Base-by-base conservation (phyloP, 2,113 vertebrate species). In the Glaucidium brasilianum region DNA sequence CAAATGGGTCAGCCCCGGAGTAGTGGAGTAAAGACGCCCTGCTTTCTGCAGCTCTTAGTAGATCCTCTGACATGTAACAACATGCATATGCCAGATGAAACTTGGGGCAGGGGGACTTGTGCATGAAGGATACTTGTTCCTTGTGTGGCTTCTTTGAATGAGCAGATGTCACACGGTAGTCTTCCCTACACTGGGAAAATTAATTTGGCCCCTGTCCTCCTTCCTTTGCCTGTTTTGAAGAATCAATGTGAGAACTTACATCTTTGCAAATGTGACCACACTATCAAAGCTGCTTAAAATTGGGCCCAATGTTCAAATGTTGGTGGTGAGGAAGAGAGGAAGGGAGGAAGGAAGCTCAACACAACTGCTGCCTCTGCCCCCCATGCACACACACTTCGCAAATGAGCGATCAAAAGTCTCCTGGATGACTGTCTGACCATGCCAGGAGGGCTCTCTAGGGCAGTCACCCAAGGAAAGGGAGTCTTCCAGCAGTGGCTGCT, bases 91-190 rank as follows among this genome's bases (percentile, higher is more conserved):
- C 50, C 69, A 67, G 23, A 50, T 25, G 45, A 63, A 45, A 39
- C 22, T 34, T n/a, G 16, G 39, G 19, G 4, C 0, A 30, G 14
- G 14, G 23, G 15, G 2, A 3, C 3, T 2, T 68, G 4, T 73
- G 39, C 12, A 32, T 52, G 60, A 50, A 81, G 52, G n/a, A 77
- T 69, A 84, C 34, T 26, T 92, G 22, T 23, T 85, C 37, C 45
- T 91, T 12, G 10, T 12, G 22, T 34, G 62, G 35, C 53, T 82
- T 71, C 66, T 94, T 41, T 85, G 83, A 90, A 56, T 11, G 30
- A 84, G 49, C 35, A 43, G 37, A 43, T 18, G 19, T 59, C 62
- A 20, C 5, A 47, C 0, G 0, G 27, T 52, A 41, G 15, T 20
- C 34, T 63, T 75, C 32, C 29, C 11, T 59, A 23, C 32, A 17